A percentile compares a stretch with the other conserved stretches of the same genome.
phyloP scores from a whole-genome alignment of 2,888 invertebrate genomes.

The Ferrisia virgata region DNA sequence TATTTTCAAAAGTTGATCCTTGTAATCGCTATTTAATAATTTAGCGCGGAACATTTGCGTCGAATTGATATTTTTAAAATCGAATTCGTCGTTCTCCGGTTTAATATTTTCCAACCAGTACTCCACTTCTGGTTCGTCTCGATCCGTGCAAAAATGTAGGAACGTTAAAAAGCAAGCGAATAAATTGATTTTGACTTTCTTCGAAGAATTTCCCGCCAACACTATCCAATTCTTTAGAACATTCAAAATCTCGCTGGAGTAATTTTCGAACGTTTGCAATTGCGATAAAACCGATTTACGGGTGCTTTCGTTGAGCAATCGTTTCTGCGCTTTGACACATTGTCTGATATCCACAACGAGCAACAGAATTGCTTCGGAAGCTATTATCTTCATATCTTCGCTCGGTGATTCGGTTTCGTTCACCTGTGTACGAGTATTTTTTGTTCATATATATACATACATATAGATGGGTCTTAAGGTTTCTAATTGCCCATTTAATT shows the following conservation, averaged over 20 bases:
- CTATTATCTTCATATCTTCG: conserved; percentile 40
- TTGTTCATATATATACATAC: no score
- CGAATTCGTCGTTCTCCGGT: not conserved
- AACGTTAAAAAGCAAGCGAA: conserved; percentile 42
- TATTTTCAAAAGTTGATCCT: conserved; percentile 75
- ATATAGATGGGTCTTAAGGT: no score
- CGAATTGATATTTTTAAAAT: not conserved
- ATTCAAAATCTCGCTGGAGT: conserved; percentile 17
- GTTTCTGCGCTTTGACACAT: conserved; percentile 37
- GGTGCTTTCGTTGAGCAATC: not conserved
- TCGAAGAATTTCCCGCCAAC: conserved; percentile 33
- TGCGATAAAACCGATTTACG: conserved; percentile 22
- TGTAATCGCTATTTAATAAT: conserved; percentile 59
- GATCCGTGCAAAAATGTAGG: conserved; percentile 38
- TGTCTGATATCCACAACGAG: conserved; percentile 36
- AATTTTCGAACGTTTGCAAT: conserved; percentile 37
- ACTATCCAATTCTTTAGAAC: conserved; percentile 37
- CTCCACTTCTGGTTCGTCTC: conserved; percentile 30
- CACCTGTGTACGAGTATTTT: not conserved
- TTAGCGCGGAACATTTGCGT: conserved; percentile 26
- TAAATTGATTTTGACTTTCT: conserved; percentile 37
- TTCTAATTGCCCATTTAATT: not conserved
- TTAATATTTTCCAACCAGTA: conserved; percentile 33
- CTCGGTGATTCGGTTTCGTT: conserved; percentile 39
- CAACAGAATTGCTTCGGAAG: conserved; percentile 37